Base-by-base conservation (phyloP, 2,113 vertebrate species). In the Egretta garzetta region DNA sequence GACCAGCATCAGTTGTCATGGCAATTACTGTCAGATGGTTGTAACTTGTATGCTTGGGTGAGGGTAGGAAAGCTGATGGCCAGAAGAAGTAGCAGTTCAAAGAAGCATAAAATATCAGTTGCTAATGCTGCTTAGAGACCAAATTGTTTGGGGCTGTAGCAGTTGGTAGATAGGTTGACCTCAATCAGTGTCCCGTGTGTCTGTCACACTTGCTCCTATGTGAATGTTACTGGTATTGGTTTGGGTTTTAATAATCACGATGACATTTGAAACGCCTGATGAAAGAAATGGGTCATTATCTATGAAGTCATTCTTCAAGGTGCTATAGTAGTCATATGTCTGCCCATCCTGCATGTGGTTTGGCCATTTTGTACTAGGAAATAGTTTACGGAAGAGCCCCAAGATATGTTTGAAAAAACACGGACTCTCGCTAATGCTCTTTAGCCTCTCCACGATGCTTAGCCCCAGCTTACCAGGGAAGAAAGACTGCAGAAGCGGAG, bases 1-100 rank as follows among this genome's bases (percentile, higher is more conserved):
- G 93, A 85, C 68, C 43, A 75, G 68, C 80, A 62, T 68, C 83
- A 68, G 72, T 96, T 97, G 88, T 91, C 88, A 70, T 64, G 49
- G 49, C 80, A 92, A 70, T 95, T 94, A n/a, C 74, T 94, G 43
- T 95, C 94, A 88, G 88, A 64, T 63, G 52, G 52, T 52, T 75
- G 72, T 56, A 91, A 72, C 63, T 53, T 24, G 12, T 43, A 12
- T n/a, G 80, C 86, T 88, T 72, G 56, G 56, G 89, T 58, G 33
- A 89, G 21, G 1, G 2, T n/a, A 47, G 70, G 76, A 79, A 93
- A 86, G 56, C 49, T 72, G 75, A 64, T 82, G 83, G 43, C 24
- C 49, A 70, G 39, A 88, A 93, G 55, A 52, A 86, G 71, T 6
- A 32, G 12, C 24, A n/a, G 50, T 59, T 86, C 60, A 64, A 67